Base-by-base conservation (phyloP, 2,113 vertebrate species). In the Argyrosomus japonicus region DNA sequence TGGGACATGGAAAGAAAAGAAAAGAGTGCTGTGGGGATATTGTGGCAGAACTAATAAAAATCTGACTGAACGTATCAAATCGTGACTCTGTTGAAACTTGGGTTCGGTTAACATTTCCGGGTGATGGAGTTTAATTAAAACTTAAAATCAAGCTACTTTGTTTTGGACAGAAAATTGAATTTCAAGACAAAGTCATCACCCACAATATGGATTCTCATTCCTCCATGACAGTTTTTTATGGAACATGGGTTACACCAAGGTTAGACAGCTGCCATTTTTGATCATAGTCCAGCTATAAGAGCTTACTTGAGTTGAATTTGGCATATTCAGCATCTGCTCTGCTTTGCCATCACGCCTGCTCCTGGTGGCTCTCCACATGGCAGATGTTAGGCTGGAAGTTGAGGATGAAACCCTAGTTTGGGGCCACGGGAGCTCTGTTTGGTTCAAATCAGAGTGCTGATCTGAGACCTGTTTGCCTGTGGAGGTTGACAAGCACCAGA, bases 401-500 rank as follows among this genome's bases (percentile, higher is more conserved):
- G 19, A 77, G 63, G 76, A 56, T 32, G 68, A 83, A 77, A 88
- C 45, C 57, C 7, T 10, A 83, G 71, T 74, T 68, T 47, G 48
- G 72, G 70, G 63, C 57, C 75, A 58, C 53, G 17, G 79, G 72
- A 79, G 65, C 72, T 61, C 27, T 79, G 32, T 54, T 76, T 61
- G 32, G 63, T 73, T 81, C 74, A 56, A n/a, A 82, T 78, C 56
- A 72, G 56, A 67, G 23, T 27, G 56, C 87, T 73, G 75, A 86
- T 79, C 80, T 48, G 27, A 82, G 78, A 87, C 50, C 65, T 58
- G 81, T 58, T 25, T 68, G 56, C 72, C 79, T 77, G 47, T 51
- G 36, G n/a, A 85, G 53, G 48, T 65, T 90, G 68, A 88, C 77
- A 61, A 81, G 72, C 80, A 83, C 64, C 90, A 90, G 84, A 88